phyloP scores from a whole-genome alignment of 1,140 invertebrate species.

The Neodiprion virginianus region DNA sequence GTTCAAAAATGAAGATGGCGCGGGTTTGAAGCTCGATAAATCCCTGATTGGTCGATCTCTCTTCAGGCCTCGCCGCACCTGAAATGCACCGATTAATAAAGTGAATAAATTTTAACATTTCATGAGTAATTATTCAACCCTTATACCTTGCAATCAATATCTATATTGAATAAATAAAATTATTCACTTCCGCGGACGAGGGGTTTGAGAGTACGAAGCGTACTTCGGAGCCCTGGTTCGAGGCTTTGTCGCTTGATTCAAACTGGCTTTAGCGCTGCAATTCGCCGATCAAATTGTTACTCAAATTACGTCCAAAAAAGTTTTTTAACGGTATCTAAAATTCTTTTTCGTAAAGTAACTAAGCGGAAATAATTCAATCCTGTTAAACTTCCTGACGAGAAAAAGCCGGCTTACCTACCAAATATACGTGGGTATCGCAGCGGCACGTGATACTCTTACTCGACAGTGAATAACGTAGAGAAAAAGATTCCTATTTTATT shows the following conservation, averaged over 20 bases:
- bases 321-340: too few relatives aligned
- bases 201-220: slow-evolving; percentile 65
- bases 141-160: slow-evolving; percentile 17
- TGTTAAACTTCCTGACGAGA: too few relatives aligned
- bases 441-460: not conserved
- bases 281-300: slow-evolving; percentile 22
- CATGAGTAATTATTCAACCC: slow-evolving; percentile 17
- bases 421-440: too few relatives aligned
- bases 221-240: slow-evolving; percentile 48
- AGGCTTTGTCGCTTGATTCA: slow-evolving; percentile 53
- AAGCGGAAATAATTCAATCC: too few relatives aligned
- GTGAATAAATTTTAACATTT: slow-evolving; percentile 20
- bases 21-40: slow-evolving; percentile 69
- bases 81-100: slow-evolving; percentile 22
- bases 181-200: slow-evolving; percentile 51
- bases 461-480: not conserved
- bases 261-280: slow-evolving; percentile 39
- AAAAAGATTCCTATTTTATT: not conserved
- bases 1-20: slow-evolving; percentile 86
- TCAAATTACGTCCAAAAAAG: not conserved
- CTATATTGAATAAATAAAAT: slow-evolving; percentile 39
- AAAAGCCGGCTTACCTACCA: too few relatives aligned
- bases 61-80: slow-evolving; percentile 10
- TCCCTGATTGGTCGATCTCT: slow-evolving; percentile 63
- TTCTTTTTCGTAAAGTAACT: too few relatives aligned